Percentiles rank a stretch among this genome's conserved stretches.
Conservation (phyloP, 2,113 vertebrate species). For the Etheostoma spectabile region DNA sequence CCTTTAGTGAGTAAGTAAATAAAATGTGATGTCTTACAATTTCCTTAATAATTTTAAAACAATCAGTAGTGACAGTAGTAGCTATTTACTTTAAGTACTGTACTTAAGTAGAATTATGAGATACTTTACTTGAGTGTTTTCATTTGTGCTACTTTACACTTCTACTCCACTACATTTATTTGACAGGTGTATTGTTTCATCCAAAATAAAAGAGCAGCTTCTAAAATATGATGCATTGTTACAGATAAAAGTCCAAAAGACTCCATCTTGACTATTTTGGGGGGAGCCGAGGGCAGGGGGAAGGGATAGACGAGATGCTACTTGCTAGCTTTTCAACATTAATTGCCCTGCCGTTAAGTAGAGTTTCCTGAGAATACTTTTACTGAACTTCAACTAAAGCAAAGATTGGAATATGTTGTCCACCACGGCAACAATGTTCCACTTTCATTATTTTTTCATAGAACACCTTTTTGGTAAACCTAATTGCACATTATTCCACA, state of each 20-base stretch:
- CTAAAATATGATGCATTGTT: not conserved
- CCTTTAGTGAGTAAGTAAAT: not conserved
- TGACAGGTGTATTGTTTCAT: not conserved
- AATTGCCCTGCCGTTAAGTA: not conserved
- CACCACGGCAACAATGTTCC: not conserved
- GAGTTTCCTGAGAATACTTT: not conserved
- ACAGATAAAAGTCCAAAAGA: not conserved
- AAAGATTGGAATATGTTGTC: not conserved
- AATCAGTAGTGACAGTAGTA: not conserved
- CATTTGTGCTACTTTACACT: not conserved
- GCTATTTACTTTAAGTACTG: not conserved
- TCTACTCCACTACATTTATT: not conserved
- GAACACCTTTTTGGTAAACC: not conserved
- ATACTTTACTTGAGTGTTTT: not conserved
- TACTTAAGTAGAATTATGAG: not conserved
- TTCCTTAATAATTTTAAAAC: not conserved
- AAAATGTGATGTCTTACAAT: not conserved
- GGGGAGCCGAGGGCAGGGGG: too few relatives aligned
- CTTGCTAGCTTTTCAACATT: too few relatives aligned
- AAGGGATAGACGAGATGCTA: too few relatives aligned
- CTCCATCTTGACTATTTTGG: not conserved
- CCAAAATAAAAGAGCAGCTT: not conserved
- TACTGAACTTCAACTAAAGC: not conserved
- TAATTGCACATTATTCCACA: not conserved
- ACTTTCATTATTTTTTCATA: not conserved